Percentiles rank a stretch among this genome's conserved stretches.
Conservation (phyloP, 2,113 vertebrate genomes). For the Cairina moschata region DNA sequence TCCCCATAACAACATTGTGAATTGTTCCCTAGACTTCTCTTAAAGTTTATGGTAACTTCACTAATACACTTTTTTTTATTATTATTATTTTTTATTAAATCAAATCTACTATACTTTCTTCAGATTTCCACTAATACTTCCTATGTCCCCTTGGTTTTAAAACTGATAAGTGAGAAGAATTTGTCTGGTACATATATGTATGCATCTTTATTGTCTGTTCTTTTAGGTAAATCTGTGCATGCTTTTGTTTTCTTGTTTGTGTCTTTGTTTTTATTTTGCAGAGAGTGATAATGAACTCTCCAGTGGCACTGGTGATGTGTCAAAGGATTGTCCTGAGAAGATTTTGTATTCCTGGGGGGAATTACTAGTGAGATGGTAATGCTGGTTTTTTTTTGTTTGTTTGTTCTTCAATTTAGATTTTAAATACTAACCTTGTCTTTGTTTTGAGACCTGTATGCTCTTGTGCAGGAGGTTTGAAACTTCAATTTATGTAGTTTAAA, state of each 20-base stretch:
- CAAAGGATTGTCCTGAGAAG: constrained; percentile 98
- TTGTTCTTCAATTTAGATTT: constrained; percentile 6
- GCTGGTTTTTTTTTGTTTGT: constrained; percentile 28
- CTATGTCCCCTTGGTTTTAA: background rate
- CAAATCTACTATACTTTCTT: background rate
- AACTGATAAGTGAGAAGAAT: background rate
- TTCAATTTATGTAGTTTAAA: background rate
- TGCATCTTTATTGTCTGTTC: background rate
- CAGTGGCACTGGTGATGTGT: constrained; percentile 97
- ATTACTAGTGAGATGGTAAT: constrained; percentile 93
- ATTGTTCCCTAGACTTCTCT: background rate
- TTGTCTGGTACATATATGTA: background rate
- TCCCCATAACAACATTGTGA: background rate
- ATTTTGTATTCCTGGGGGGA: constrained; percentile 97
- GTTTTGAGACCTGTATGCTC: background rate
- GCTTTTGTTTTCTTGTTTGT: constrained; percentile 2
- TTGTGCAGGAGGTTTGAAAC: background rate
- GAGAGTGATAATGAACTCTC: constrained; percentile 97
- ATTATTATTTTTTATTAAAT: background rate
- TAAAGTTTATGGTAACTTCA: background rate
- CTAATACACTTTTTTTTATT: background rate
- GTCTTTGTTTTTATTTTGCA: constrained; percentile 64
- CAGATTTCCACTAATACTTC: background rate
- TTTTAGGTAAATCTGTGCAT: constrained; percentile 19
- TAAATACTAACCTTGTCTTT: background rate